Evolutionary conservation across 1,140 invertebrate genomes (phyloP).

Genomic region (Magallana angulata): DNA sequence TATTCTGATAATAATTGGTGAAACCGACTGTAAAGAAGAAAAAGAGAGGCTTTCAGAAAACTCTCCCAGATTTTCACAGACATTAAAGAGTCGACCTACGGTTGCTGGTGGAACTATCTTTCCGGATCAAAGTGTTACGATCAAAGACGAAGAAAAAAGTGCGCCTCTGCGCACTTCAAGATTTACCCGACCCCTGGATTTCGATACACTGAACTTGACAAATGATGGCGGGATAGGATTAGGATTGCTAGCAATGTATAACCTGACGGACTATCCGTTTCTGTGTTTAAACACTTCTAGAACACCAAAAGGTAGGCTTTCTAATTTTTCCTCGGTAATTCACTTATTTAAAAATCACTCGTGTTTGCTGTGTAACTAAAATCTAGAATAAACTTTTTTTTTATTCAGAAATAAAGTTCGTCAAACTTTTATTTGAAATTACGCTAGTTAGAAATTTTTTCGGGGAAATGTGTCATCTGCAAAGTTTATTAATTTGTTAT

Average conservation of each 20-base stretch:
- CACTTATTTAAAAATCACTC: too few species aligned
- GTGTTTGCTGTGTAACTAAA: too few species aligned
- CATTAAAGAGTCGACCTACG: background rate
- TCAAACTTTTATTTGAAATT: too few species aligned
- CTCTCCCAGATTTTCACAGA: background rate
- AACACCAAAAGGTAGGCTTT: background rate
- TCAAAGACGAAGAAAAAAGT: background rate
- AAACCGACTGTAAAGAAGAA: background rate
- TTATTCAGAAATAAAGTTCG: too few species aligned
- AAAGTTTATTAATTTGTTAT: too few species aligned
- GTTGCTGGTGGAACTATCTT: background rate
- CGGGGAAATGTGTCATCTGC: too few species aligned
- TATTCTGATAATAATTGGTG: background rate
- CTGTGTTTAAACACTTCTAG: background rate
- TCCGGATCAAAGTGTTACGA: background rate
- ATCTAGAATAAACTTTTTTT: too few species aligned
- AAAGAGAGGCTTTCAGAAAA: background rate
- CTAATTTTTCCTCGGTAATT: too few species aligned
- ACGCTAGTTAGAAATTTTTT: too few species aligned
- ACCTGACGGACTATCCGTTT: background rate
- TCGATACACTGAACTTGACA: background rate
- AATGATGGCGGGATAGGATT: background rate
- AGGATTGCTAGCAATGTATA: background rate
- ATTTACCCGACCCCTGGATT: background rate
- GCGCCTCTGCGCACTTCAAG: background rate